These are phyloP conservation scores for Polypedilum vanderplanki DNA, from an alignment of 1,140 invertebrate genomes.

Conservation along the genomic window DNA sequence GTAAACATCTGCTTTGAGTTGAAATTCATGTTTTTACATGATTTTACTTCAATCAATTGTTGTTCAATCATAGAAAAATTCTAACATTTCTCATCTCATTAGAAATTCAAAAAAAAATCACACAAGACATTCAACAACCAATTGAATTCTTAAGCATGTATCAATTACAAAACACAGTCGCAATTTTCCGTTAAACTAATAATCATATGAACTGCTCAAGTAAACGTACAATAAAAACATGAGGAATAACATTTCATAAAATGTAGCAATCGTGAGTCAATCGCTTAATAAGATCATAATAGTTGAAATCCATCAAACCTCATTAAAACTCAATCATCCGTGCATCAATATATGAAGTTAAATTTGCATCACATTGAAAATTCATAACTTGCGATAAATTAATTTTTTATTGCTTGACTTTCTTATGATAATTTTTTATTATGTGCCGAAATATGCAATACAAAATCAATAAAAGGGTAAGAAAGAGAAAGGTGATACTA, in stretches of 20 bases:
- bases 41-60: no score
- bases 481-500: no score
- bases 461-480: not conserved
- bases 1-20: no score
- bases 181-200: not conserved
- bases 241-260: not conserved
- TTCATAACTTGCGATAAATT: constrained; percentile 1
- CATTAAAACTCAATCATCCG: not conserved
- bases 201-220: not conserved
- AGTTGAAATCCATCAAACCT: constrained; percentile 4
- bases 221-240: not conserved
- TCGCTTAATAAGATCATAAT: constrained; percentile 6
- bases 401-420: not conserved
- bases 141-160: not conserved
- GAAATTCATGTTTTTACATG: no score
- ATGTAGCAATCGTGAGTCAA: not conserved
- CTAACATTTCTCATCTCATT: no score
- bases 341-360: not conserved
- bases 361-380: not conserved
- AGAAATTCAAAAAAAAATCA: no score
- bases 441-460: not conserved
- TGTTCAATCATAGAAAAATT: no score
- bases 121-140: no score
- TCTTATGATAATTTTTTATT: not conserved
- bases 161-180: not conserved